These are phyloP conservation scores for Drosophila basisetae DNA, from an alignment of 2,888 invertebrate species.

Conservation along the genomic window DNA sequence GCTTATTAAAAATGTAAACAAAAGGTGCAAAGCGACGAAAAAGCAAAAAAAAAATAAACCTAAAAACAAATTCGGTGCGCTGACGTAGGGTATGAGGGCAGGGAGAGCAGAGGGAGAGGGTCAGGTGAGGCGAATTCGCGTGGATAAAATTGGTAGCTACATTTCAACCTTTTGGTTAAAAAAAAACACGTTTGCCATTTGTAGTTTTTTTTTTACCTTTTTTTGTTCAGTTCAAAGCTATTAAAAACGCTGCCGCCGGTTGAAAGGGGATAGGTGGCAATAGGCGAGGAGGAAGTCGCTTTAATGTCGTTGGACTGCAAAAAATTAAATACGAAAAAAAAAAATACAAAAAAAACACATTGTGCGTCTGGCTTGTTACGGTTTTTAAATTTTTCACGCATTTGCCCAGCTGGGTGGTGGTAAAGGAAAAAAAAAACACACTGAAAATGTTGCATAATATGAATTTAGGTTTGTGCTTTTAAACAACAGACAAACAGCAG, in stretches of 20 bases:
- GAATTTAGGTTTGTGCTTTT: slow-evolving; percentile 21
- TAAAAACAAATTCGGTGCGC: slow-evolving; percentile 8
- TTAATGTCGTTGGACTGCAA: slow-evolving; percentile 17
- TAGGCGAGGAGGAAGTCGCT: neutral
- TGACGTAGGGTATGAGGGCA: slow-evolving; percentile 1
- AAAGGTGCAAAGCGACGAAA: slow-evolving; percentile 24
- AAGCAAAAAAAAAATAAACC: neutral
- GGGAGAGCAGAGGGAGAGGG: neutral
- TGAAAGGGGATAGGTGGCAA: neutral
- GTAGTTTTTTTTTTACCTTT: slow-evolving; percentile 22
- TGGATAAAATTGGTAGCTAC: slow-evolving; percentile 29
- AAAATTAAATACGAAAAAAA: neutral
- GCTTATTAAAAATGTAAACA: slow-evolving; percentile 73
- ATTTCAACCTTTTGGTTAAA: slow-evolving; percentile 28
- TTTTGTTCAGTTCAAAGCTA: slow-evolving; percentile 36
- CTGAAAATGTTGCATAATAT: slow-evolving; percentile 59
- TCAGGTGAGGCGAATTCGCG: neutral
- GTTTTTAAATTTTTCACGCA: slow-evolving; percentile 53
- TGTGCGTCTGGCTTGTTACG: slow-evolving; percentile 55
- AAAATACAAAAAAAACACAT: neutral
- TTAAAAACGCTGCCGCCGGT: slow-evolving; percentile 34
- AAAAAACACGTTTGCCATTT: slow-evolving; percentile 58
- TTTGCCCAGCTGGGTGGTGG: slow-evolving; percentile 7
- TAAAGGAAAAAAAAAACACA: neutral
- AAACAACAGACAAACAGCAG: slow-evolving; percentile 11